These are phyloP conservation scores for Zosterops borbonicus DNA, from an alignment of 2,113 vertebrate genomes.

Conservation along the genomic window DNA sequence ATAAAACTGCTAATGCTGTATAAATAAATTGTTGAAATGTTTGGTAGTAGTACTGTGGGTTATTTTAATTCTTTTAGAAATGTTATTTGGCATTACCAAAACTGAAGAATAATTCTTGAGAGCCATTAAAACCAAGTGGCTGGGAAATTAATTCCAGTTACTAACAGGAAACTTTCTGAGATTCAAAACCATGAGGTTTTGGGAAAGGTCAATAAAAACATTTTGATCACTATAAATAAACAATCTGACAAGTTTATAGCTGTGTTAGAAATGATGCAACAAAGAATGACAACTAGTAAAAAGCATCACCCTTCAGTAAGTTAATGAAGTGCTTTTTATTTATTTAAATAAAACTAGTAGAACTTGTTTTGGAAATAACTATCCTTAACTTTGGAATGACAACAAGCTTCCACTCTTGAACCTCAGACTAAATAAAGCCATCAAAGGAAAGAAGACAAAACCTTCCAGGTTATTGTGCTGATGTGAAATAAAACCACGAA, in stretches of 20 bases:
- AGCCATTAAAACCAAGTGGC: not conserved
- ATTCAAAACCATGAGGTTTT: not conserved
- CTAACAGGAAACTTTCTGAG: not conserved
- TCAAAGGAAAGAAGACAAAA: not conserved
- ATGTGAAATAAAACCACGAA: slow-evolving; percentile 1
- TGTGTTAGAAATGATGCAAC: not conserved
- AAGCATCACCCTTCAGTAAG: not conserved
- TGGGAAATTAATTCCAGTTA: not conserved
- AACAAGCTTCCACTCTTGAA: slow-evolving; percentile 11
- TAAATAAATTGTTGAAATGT: not conserved
- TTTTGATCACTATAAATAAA: not conserved
- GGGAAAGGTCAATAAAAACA: not conserved
- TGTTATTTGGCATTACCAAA: not conserved
- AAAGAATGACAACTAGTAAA: not conserved
- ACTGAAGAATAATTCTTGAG: not conserved
- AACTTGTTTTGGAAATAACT: slow-evolving; percentile 23
- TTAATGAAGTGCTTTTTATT: not conserved
- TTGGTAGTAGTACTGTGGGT: not conserved
- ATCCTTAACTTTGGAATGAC: not conserved
- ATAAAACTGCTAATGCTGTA: not conserved
- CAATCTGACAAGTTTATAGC: not conserved
- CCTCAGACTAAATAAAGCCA: slow-evolving; percentile 33
- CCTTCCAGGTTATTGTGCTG: not conserved
- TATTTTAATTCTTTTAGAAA: not conserved
- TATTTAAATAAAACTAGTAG: slow-evolving; percentile 1